A percentile compares a stretch with the other conserved stretches of the same genome.
phyloP scores from a whole-genome alignment of 1,140 invertebrate species.

The Hetaerina americana region DNA sequence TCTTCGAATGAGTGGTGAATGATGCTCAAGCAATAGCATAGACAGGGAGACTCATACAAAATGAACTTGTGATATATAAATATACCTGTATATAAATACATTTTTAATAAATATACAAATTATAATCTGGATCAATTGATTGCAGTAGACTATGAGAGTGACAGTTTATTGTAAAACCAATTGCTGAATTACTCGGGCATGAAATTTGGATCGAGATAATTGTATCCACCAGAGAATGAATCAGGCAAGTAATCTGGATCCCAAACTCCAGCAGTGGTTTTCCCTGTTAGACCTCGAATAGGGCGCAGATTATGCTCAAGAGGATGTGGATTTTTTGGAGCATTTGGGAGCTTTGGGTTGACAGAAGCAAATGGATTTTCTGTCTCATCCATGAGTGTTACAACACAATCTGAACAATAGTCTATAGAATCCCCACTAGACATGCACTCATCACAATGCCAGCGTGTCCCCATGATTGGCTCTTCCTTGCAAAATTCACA shows the following conservation, averaged over 20 bases:
- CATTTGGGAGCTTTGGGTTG: background rate
- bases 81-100: no score
- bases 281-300: background rate
- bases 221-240: constrained; percentile 28
- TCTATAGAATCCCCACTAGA: constrained; percentile 29
- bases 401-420: constrained; percentile 27
- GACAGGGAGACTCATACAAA: no score
- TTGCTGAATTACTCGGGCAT: constrained; percentile 23
- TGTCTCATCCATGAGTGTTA: background rate
- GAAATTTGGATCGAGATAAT: constrained; percentile 39
- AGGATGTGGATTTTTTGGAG: background rate
- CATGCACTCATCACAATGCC: constrained; percentile 50
- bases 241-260: constrained; percentile 32
- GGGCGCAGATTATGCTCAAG: background rate
- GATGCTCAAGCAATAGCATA: background rate
- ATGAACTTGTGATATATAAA: no score
- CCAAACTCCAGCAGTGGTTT: constrained; percentile 15
- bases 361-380: background rate
- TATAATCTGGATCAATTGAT: no score
- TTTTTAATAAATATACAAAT: no score
- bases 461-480: constrained; percentile 50
- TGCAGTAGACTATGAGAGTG: no score
- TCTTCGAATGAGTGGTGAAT: background rate
- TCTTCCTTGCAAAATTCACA: constrained; percentile 52
- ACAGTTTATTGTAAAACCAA: no score